These are phyloP conservation scores for Polypterus bichir DNA, from an alignment of 2,113 vertebrate species.

Conservation along the genomic window DNA sequence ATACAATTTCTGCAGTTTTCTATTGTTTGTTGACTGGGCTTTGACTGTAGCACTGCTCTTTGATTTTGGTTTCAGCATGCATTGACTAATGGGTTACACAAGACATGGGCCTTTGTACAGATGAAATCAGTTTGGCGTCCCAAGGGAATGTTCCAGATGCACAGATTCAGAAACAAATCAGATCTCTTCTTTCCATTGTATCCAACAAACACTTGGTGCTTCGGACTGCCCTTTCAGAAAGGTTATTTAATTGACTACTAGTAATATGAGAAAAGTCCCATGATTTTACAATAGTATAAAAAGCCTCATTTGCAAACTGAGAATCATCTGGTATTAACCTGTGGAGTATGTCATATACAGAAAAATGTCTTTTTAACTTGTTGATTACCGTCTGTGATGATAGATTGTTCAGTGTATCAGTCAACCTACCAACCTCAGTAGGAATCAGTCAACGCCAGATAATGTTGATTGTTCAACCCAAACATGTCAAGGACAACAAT, in stretches of 20 bases:
- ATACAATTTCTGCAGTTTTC: slow-evolving; percentile 1
- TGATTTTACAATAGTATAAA: slow-evolving; percentile 6
- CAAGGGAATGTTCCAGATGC: slow-evolving; percentile 12
- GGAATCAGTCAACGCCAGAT: no score
- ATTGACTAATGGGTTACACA: slow-evolving; percentile 4
- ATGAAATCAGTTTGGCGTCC: slow-evolving; percentile 8
- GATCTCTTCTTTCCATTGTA: slow-evolving; percentile 11
- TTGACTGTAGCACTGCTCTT: not conserved
- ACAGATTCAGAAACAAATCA: slow-evolving; percentile 13
- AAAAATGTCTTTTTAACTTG: slow-evolving; percentile 16
- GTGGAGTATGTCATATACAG: slow-evolving; percentile 16
- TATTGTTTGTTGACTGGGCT: not conserved
- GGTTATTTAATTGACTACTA: slow-evolving; percentile 13
- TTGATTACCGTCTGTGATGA: slow-evolving; percentile 8
- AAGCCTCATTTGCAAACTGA: slow-evolving; percentile 11
- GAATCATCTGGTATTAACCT: slow-evolving; percentile 8
- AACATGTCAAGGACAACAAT: no score
- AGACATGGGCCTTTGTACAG: slow-evolving; percentile 13
- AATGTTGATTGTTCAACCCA: no score
- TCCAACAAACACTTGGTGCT: slow-evolving; percentile 15
- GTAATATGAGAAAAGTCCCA: slow-evolving; percentile 13
- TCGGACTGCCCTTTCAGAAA: not conserved
- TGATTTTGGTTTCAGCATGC: slow-evolving; percentile 3
- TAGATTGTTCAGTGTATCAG: not conserved
- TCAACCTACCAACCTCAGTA: no score